Evolutionary conservation across 1,140 invertebrate genomes (phyloP).

Genomic region (Microplitis mediator): DNA sequence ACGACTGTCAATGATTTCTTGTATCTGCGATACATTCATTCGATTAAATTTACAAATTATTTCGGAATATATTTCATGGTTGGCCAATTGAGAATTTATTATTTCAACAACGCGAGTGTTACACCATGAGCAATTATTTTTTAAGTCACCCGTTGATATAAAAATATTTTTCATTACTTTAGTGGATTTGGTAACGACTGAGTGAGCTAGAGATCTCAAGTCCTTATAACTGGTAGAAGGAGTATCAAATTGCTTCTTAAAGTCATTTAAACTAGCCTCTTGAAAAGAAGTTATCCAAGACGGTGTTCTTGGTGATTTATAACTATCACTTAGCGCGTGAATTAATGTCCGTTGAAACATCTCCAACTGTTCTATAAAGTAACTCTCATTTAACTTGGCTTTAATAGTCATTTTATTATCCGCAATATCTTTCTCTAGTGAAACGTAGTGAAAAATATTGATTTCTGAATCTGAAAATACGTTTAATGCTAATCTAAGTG

Average conservation of each 20-base stretch:
- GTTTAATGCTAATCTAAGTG: slow-evolving; percentile 6
- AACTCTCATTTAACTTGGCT: slow-evolving; percentile 35
- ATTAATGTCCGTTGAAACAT: slow-evolving; percentile 37
- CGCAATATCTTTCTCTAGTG: neutral
- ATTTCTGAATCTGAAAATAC: too few species aligned
- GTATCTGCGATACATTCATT: slow-evolving; percentile 40
- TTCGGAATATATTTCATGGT: slow-evolving; percentile 43
- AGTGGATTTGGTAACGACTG: slow-evolving; percentile 38
- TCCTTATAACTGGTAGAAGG: slow-evolving; percentile 32
- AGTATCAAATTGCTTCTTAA: slow-evolving; percentile 40
- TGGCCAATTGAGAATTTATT: slow-evolving; percentile 50
- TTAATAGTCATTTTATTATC: neutral
- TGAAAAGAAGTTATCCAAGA: slow-evolving; percentile 53
- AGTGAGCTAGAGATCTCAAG: slow-evolving; percentile 37
- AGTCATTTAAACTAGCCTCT: slow-evolving; percentile 46
- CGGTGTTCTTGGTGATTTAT: slow-evolving; percentile 42
- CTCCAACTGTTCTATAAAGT: slow-evolving; percentile 40
- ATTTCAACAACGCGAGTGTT: slow-evolving; percentile 46
- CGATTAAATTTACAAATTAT: slow-evolving; percentile 45
- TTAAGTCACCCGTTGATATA: neutral
- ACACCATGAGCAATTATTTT: slow-evolving; percentile 46
- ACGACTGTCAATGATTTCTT: slow-evolving; percentile 39
- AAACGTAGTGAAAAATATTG: neutral
- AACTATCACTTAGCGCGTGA: slow-evolving; percentile 35
- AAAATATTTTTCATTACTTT: slow-evolving; percentile 37